Base-by-base conservation (phyloP, 2,113 vertebrate genomes). In the Meleagris gallopavo region DNA sequence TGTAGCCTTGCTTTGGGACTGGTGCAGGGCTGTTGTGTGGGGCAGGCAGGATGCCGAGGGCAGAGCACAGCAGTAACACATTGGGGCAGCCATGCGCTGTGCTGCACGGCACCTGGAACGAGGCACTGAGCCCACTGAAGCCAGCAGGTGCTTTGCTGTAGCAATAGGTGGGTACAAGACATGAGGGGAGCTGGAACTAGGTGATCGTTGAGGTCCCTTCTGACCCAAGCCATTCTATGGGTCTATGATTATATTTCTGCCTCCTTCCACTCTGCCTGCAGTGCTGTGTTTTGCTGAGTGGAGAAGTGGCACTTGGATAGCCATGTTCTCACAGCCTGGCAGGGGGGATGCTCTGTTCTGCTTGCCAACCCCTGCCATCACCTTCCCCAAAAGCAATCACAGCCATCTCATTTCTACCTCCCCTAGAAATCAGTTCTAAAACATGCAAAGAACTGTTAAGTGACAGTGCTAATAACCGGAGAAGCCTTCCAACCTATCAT, bases 361-460 rank as follows among this genome's bases (percentile, higher is more conserved):
- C 32, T 21, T 27, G 41, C 27, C 79, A 67, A 50, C 80, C 62
- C 36, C 67, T 87, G 79, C 88, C 79, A 73, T 89, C 6, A 6
- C n/a, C 70, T 94, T 93, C 73, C 66, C 41, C 22, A 60, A 89
- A 77, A 38, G 19, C 7, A 3, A 89, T 71, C 72, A 83, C 67
- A 94, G 67, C 60, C 40, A 20, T 78, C 88, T 95, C 64, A 54
- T 58, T 94, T 90, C 86, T 88, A 57, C 54, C 54, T 81, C 54
- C 6, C 38, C 62, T 36, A 21, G 41, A 90, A 85, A 91, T 62
- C 17, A 74, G 32, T 83, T 79, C 86, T 55, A 90, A 94, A 79
- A 18, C 41, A 50, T 36, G 34, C 46, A 86, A 72, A 86, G 41
- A 84, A 70, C 36, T 10, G 61, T 67, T 85, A 71, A 92, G 90